Conservation (phyloP, 2,888 invertebrate species). For the Bimastos eiseni region DNA sequence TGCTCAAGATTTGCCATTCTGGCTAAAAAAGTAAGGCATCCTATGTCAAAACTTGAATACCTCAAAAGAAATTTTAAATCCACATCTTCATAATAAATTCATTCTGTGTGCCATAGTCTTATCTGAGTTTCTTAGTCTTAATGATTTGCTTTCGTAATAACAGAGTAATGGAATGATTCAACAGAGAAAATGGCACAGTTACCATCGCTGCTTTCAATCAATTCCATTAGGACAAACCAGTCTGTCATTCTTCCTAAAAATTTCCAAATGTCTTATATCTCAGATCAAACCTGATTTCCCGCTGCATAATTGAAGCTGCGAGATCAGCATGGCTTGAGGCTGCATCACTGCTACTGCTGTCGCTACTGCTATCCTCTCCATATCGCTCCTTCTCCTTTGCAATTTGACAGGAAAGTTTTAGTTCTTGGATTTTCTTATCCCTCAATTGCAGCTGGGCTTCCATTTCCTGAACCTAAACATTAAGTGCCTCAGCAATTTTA, state of each 20-base stretch:
- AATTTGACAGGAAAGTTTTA: background rate
- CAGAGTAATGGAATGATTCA: background rate
- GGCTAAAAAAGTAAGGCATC: background rate
- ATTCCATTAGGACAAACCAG: background rate
- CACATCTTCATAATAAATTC: background rate
- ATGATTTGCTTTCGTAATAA: background rate
- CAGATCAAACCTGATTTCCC: background rate
- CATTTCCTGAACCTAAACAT: constrained; percentile 8
- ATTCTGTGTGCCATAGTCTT: no score
- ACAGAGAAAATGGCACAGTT: background rate
- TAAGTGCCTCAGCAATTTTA: background rate
- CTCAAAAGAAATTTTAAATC: background rate
- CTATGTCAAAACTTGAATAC: background rate
- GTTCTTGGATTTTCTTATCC: constrained; percentile 1
- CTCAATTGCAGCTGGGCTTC: background rate
- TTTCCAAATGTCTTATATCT: background rate
- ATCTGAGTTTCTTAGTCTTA: no score
- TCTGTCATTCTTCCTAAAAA: background rate
- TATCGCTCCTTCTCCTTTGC: background rate
- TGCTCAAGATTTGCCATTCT: background rate
- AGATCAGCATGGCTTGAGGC: background rate
- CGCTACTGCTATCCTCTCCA: background rate
- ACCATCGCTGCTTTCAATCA: background rate
- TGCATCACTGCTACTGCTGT: background rate
- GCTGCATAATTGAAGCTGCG: background rate